phyloP scores from a whole-genome alignment of 1,140 invertebrate species.

The Drosophila subpulchrella region DNA sequence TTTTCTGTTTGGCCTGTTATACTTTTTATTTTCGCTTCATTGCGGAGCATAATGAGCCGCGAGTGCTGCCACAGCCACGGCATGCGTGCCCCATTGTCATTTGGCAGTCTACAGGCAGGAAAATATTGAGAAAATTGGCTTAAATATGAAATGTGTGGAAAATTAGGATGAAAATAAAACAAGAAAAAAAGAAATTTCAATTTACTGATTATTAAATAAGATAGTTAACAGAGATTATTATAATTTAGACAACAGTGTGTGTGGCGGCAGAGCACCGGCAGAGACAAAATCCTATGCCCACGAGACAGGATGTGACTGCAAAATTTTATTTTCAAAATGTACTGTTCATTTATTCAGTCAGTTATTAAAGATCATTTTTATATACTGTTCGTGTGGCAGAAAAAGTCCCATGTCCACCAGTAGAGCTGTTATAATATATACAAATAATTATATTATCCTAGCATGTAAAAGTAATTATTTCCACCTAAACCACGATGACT shows the following conservation, averaged over 20 bases:
- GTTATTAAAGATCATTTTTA: too few relatives aligned
- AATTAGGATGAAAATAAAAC: neutral
- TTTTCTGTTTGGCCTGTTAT: conserved; percentile 33
- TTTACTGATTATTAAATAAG: neutral
- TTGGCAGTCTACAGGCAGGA: conserved; percentile 24
- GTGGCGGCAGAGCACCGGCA: too few relatives aligned
- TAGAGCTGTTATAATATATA: too few relatives aligned
- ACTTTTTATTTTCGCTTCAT: conserved; percentile 54
- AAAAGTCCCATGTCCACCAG: too few relatives aligned
- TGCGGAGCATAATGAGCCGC: conserved; percentile 61
- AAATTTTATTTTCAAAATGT: neutral
- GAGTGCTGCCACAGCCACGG: conserved; percentile 23
- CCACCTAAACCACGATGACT: neutral
- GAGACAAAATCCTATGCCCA: too few relatives aligned
- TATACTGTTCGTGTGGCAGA: too few relatives aligned
- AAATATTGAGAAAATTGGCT: neutral
- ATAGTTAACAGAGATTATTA: too few relatives aligned
- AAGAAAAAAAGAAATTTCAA: neutral
- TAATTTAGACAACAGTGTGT: too few relatives aligned
- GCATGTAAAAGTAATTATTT: neutral
- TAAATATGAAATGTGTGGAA: too few relatives aligned
- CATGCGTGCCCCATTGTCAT: conserved; percentile 65
- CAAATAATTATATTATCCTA: too few relatives aligned
- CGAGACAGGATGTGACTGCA: too few relatives aligned
- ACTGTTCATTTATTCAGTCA: neutral